Evolutionary conservation across 2,888 invertebrate genomes (phyloP).

Genomic region (Ctena decussata): DNA sequence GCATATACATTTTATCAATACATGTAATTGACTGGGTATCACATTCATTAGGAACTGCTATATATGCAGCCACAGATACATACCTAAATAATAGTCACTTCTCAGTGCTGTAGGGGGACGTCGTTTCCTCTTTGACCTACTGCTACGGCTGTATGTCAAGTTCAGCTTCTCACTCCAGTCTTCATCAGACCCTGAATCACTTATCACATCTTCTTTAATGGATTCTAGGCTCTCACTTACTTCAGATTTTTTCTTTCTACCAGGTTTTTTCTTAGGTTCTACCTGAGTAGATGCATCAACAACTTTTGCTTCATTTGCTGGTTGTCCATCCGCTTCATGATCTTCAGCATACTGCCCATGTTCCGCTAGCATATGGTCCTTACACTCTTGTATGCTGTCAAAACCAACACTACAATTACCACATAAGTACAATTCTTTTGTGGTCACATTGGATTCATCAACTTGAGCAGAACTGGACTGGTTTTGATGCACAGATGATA

Average conservation of each 20-base stretch:
- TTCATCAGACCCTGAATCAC: conserved; percentile 70
- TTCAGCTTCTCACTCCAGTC: conserved; percentile 70
- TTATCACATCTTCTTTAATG: conserved; percentile 53
- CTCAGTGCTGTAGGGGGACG: conserved; percentile 77
- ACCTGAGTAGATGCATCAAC: conserved; percentile 83
- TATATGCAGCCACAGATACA: background rate
- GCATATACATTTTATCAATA: no score
- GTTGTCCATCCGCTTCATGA: background rate
- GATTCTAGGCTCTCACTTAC: conserved; percentile 26
- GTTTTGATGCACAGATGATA: background rate
- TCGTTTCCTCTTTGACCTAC: conserved; percentile 73
- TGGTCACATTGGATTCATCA: conserved; percentile 28
- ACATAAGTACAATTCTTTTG: conserved; percentile 85
- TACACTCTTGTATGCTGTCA: conserved; percentile 84
- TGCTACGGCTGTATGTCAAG: conserved; percentile 47
- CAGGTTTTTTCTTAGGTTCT: conserved; percentile 62
- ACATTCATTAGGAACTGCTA: no score
- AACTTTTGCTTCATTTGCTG: conserved; percentile 23
- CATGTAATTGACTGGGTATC: no score
- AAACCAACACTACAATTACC: conserved; percentile 86
- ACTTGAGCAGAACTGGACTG: background rate
- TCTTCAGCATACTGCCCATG: conserved; percentile 70
- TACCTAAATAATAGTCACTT: conserved; percentile 78
- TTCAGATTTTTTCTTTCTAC: conserved; percentile 66
- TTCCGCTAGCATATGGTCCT: conserved; percentile 84